Evolutionary conservation across 2,113 vertebrate species (phyloP).

Genomic region (Pelusios castaneus): DNA sequence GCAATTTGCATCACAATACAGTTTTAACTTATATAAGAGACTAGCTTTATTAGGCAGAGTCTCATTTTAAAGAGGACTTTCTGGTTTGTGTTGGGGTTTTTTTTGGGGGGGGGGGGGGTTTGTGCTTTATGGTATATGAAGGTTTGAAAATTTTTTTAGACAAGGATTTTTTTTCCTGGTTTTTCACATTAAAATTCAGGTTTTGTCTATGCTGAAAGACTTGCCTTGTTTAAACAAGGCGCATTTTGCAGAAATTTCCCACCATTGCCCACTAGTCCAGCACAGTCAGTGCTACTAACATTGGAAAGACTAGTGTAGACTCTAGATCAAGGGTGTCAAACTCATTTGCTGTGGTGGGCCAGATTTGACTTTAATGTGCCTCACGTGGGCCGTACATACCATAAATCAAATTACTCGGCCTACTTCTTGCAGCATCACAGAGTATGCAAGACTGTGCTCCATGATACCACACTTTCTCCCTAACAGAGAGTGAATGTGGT

Average conservation of each 20-base stretch:
- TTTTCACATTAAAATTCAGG: constrained; percentile 26
- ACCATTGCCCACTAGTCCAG: constrained; percentile 24
- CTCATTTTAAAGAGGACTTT: background rate
- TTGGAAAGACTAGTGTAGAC: background rate
- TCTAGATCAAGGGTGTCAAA: too few relatives aligned
- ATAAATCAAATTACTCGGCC: too few relatives aligned
- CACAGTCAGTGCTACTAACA: background rate
- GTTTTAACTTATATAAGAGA: background rate
- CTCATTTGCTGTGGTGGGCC: too few relatives aligned
- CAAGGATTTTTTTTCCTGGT: constrained; percentile 14
- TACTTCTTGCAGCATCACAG: too few relatives aligned
- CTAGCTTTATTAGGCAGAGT: background rate
- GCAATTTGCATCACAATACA: background rate
- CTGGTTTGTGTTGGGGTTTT: background rate
- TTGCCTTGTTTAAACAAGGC: background rate
- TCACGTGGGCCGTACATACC: too few relatives aligned
- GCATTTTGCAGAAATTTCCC: background rate
- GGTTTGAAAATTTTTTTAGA: background rate
- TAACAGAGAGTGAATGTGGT: too few relatives aligned
- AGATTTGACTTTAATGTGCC: too few relatives aligned
- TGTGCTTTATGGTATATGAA: background rate
- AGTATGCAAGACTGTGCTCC: too few relatives aligned
- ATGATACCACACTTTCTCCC: too few relatives aligned
- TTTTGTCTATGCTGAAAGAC: constrained; percentile 54
- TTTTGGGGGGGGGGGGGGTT: too few relatives aligned